Conservation (phyloP, 2,113 vertebrate species). For the Otus sunia region DNA sequence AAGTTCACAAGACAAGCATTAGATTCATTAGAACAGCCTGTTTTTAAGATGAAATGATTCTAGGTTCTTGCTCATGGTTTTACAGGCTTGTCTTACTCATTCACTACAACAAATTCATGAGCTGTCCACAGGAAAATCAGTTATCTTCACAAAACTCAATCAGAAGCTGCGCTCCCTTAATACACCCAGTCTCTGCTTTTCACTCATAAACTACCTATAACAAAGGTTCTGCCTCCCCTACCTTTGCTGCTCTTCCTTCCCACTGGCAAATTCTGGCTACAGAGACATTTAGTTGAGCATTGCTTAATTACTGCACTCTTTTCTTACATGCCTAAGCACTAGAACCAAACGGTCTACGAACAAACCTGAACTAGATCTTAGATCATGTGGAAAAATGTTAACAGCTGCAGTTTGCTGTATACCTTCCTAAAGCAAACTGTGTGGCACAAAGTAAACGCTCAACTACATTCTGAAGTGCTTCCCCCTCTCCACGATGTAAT, state of each 20-base stretch:
- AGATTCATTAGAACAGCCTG: background rate
- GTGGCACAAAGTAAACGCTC: background rate
- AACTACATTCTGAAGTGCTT: background rate
- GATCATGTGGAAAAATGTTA: background rate
- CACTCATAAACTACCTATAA: background rate
- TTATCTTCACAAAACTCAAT: background rate
- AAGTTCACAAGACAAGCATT: background rate
- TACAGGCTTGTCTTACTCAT: background rate
- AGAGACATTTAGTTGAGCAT: background rate
- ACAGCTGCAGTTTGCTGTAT: background rate
- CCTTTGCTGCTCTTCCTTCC: background rate
- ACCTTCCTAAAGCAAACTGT: background rate
- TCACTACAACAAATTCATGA: background rate
- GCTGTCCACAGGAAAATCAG: background rate
- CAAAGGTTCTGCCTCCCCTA: background rate
- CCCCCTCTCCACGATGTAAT: rapidly evolving
- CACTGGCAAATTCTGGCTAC: background rate
- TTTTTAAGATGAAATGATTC: background rate
- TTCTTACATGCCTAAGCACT: background rate
- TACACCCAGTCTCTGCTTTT: background rate
- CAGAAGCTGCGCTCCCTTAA: background rate
- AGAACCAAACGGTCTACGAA: background rate
- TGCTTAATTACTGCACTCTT: background rate
- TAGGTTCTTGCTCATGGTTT: background rate
- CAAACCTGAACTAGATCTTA: background rate